phyloP scores from a whole-genome alignment of 2,888 invertebrate species.

The Sylvicola fuscatus region DNA sequence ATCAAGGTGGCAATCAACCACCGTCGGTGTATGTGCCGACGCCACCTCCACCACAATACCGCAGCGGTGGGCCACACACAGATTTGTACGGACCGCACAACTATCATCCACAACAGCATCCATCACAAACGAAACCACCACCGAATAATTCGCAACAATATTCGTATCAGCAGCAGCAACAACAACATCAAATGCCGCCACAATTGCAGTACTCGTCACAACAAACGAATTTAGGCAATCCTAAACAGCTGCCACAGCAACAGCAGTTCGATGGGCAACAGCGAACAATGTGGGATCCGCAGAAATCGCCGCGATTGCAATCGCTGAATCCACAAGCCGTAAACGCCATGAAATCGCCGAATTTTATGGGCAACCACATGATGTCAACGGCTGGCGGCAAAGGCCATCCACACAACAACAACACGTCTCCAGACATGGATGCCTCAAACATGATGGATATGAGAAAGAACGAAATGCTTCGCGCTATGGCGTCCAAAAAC shows the following conservation, averaged over 20 bases:
- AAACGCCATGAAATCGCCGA: no score
- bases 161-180: conserved; percentile 1
- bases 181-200: conserved; percentile 7
- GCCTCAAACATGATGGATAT: no score
- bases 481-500: no score
- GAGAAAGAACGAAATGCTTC: no score
- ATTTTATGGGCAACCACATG: no score
- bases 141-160: conserved; percentile 9
- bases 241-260: conserved; percentile 5
- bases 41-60: background rate
- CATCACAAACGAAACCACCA: conserved; percentile 10
- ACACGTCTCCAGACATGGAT: no score
- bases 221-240: conserved; percentile 5
- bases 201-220: conserved; percentile 6
- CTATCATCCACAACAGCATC: conserved; percentile 6
- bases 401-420: no score
- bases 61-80: no score
- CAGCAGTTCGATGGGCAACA: conserved; percentile 4
- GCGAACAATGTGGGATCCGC: conserved; percentile 8
- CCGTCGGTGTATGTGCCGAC: background rate
- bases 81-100: no score
- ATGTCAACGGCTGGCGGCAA: no score
- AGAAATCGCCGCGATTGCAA: conserved; percentile 3
- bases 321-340: no score
- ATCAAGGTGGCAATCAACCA: background rate